Base-by-base conservation (phyloP, 2,113 vertebrate genomes). In the Rhagologus leucostigma region DNA sequence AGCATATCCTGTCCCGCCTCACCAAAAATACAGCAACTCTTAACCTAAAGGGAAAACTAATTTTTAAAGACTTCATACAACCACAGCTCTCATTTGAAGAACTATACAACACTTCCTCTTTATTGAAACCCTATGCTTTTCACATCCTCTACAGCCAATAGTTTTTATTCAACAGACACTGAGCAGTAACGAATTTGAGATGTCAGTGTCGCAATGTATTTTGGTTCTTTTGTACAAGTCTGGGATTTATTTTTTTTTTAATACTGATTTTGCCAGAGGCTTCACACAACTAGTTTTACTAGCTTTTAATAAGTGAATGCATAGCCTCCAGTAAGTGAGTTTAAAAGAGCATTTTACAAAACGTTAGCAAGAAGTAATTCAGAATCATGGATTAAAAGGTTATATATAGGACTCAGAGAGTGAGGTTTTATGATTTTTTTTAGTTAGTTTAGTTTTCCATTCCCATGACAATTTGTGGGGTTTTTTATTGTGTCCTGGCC, bases 101-200 rank as follows among this genome's bases (percentile, higher is more conserved):
- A 19, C 29, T 76, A 57, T 30, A 41, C 19, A 91, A 10, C 5
- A n/a, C 2, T 84, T 89, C 13, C 14, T 63, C 42, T 69, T 70
- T 74, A 73, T 56, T 42, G 32, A 95, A 93, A 75, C 26, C 17
- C 21, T 89, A 30, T 42, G 59, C 46, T 87, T 82, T 76, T 94
- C 19, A 83, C 33, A 85, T 75, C 12, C 30, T 67, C 59, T 49
- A 21, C 53, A 91, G 16, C 29, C 32, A 70, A 73, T 37, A 35
- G n/a, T 20, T 74, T 64, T 64, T 84, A n/a, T 75, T 57, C 39
- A 57, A 69, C 53, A 85, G 62, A 49, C 26, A 64, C 16, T 42
- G 52, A 81, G 42, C 30, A 65, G 44, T 64, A 81, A 85, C 64
- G 26, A 81, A 71, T 87, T 59, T 79, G 39, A n/a, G 42, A 59